These are phyloP conservation scores for Ophion ellenae DNA, from an alignment of 2,888 invertebrate genomes.

Conservation along the genomic window DNA sequence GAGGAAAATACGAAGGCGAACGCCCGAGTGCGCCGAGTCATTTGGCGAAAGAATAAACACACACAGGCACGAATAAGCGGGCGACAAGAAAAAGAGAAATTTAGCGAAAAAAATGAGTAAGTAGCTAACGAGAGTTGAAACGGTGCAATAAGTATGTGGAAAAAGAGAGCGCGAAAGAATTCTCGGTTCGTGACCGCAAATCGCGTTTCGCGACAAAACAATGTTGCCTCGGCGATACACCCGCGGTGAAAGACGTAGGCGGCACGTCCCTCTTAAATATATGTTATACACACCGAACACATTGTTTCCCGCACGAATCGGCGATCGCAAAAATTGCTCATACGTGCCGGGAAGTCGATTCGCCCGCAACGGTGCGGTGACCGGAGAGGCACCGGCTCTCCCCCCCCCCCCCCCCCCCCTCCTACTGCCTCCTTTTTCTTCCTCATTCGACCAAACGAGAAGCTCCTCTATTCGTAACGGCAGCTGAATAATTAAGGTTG, in stretches of 20 bases:
- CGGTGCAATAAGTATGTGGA: conserved; percentile 25
- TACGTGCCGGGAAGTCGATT: conserved; percentile 70
- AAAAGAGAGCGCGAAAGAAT: conserved; percentile 65
- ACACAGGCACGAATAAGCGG: too few relatives aligned
- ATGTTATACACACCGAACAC: conserved; percentile 75
- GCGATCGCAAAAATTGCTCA: conserved; percentile 64
- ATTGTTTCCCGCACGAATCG: conserved; percentile 81
- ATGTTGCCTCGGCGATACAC: conserved; percentile 75
- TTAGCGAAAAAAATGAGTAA: conserved; percentile 27
- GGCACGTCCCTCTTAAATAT: conserved; percentile 69
- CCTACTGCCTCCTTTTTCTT: background rate
- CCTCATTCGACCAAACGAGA: conserved; percentile 1
- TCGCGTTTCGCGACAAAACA: conserved; percentile 78
- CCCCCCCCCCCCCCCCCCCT: conserved; percentile 8
- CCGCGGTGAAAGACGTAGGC: conserved; percentile 47
- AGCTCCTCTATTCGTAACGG: conserved; percentile 4
- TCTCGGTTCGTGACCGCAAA: conserved; percentile 70
- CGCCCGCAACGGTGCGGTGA: conserved; percentile 31
- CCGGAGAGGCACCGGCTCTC: background rate
- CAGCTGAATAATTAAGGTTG: conserved; percentile 21
- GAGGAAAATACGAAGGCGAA: background rate
- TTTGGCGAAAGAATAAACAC: background rate
- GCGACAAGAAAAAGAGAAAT: background rate
- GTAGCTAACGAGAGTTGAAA: conserved; percentile 41
- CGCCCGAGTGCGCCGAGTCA: background rate